These are phyloP conservation scores for Esox masquinongy DNA, from an alignment of 2,797 vertebrate genomes.

Conservation along the genomic window DNA sequence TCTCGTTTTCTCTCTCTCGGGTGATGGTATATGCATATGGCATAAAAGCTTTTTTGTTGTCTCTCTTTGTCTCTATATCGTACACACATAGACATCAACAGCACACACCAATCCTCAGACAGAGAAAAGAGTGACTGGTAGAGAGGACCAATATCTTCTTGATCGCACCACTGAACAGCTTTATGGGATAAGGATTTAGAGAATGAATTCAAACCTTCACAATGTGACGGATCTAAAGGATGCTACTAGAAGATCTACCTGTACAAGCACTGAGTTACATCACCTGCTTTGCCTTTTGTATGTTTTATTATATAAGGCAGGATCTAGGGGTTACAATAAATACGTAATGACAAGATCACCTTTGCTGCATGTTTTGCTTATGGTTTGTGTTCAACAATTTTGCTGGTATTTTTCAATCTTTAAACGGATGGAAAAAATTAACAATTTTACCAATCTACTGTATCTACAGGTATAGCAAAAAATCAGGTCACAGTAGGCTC, in stretches of 20 bases:
- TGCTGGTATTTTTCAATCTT: background rate
- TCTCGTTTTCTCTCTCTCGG: background rate
- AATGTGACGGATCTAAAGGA: slow-evolving; percentile 36
- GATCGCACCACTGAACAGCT: slow-evolving; percentile 40
- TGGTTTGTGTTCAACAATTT: background rate
- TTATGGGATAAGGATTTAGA: slow-evolving; percentile 22
- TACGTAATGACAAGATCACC: background rate
- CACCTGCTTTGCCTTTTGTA: background rate
- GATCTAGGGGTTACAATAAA: background rate
- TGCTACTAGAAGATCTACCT: slow-evolving; percentile 28
- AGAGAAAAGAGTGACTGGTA: background rate
- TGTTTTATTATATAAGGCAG: background rate
- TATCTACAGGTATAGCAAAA: background rate
- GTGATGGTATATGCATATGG: background rate
- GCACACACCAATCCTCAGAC: slow-evolving; percentile 22
- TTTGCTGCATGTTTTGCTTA: background rate
- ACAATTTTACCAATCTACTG: background rate
- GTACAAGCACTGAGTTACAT: background rate
- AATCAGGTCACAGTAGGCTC: background rate
- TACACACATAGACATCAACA: background rate
- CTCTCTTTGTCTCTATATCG: slow-evolving; percentile 14
- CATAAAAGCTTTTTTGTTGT: background rate
- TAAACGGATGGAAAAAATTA: background rate
- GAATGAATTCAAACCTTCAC: slow-evolving; percentile 41
- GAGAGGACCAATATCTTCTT: slow-evolving; percentile 46